phyloP scores from a whole-genome alignment of 2,797 vertebrate genomes.

The Tangara arthus region DNA sequence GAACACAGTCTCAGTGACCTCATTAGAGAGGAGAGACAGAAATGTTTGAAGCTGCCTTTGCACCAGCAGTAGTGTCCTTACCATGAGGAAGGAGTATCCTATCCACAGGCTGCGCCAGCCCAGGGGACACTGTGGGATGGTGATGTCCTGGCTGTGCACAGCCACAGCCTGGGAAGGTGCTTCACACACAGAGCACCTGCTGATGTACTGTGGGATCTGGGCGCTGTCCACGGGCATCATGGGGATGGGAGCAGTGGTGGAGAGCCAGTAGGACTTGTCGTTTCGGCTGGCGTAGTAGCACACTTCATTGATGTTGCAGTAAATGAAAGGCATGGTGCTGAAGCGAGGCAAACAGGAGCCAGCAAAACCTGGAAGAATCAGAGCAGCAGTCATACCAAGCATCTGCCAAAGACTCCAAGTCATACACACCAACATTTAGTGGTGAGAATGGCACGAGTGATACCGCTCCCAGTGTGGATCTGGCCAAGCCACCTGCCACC shows the following conservation, averaged over 20 bases:
- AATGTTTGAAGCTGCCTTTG: not conserved
- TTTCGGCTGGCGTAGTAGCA: constrained; percentile 94
- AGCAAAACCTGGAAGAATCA: constrained; percentile 83
- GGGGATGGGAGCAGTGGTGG: constrained; percentile 91
- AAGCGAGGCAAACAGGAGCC: constrained; percentile 93
- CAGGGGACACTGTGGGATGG: constrained; percentile 86
- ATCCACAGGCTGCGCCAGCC: constrained; percentile 98
- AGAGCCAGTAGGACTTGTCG: constrained; percentile 98
- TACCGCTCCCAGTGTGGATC: rapidly evolving
- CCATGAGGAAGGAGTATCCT: constrained; percentile 98
- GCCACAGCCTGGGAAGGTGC: constrained; percentile 90
- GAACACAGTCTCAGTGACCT: not conserved
- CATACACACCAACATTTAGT: rapidly evolving
- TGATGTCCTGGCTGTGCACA: constrained; percentile 92
- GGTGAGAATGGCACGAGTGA: not conserved
- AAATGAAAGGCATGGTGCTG: constrained; percentile 97
- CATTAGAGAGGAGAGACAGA: not conserved
- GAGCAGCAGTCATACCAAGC: not conserved
- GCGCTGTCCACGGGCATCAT: constrained; percentile 90
- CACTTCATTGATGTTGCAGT: constrained; percentile 90
- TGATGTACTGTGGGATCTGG: constrained; percentile 90
- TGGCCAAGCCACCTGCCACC: not conserved
- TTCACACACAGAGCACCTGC: constrained; percentile 93
- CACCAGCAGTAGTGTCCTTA: constrained; percentile 43
- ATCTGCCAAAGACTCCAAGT: not conserved